Evolutionary conservation across 2,888 invertebrate genomes (phyloP).

Genomic region (Agonum fuliginosum): DNA sequence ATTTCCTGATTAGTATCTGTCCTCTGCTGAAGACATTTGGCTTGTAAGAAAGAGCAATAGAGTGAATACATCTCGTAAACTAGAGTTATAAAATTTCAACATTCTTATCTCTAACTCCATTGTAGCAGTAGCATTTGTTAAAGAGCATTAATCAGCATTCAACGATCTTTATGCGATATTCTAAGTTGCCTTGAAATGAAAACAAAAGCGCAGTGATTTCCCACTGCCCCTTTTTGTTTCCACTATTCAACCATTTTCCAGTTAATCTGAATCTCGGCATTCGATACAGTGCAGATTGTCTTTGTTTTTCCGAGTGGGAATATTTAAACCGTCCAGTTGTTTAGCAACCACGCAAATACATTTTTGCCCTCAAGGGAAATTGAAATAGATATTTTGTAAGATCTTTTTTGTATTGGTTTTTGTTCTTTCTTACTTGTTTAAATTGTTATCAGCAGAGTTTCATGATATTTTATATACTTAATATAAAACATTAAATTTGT

Average conservation of each 20-base stretch:
- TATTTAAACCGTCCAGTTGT: slow-evolving; percentile 24
- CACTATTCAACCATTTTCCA: slow-evolving; percentile 3
- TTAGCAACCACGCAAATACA: slow-evolving; percentile 14
- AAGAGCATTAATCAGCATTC: slow-evolving; percentile 46
- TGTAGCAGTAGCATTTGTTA: slow-evolving; percentile 46
- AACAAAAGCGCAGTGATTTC: slow-evolving; percentile 40
- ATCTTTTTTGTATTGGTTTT: slow-evolving; percentile 14
- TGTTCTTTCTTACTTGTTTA: background rate
- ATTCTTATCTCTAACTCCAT: slow-evolving; percentile 42
- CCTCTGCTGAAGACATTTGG: background rate
- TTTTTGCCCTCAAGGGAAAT: slow-evolving; percentile 9
- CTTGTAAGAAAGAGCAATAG: background rate
- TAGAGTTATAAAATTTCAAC: slow-evolving; percentile 48
- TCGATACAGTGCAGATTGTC: slow-evolving; percentile 32
- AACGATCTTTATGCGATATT: slow-evolving; percentile 45
- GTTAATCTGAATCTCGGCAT: slow-evolving; percentile 20
- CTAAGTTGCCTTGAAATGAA: slow-evolving; percentile 33
- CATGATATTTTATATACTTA: background rate
- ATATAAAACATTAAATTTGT: too few species aligned
- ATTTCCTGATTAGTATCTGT: slow-evolving; percentile 33
- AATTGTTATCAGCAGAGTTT: background rate
- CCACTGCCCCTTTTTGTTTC: slow-evolving; percentile 9
- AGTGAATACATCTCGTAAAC: slow-evolving; percentile 33
- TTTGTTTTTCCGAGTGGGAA: slow-evolving; percentile 24
- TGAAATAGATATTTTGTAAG: slow-evolving; percentile 3